phyloP scores from a whole-genome alignment of 64 coral and sea anemone species.

The Trachythela sp. region DNA sequence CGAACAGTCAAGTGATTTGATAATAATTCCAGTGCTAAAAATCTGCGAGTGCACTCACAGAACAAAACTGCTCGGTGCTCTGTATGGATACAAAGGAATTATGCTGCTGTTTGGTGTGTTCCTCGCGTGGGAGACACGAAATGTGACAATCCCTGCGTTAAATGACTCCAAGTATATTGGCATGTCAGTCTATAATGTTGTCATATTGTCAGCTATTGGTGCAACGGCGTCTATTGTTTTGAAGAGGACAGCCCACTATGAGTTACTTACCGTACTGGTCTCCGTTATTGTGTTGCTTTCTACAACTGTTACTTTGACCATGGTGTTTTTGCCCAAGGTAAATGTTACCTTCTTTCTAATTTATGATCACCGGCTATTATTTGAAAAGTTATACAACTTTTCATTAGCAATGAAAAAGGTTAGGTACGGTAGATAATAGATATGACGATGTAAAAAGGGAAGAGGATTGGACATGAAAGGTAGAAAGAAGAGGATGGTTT shows the following conservation, averaged over 20 bases:
- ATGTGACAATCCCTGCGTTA: neutral
- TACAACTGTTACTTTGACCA: neutral
- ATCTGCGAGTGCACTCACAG: neutral
- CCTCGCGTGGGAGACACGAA: slow-evolving; percentile 18
- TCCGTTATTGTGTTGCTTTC: neutral
- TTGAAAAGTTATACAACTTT: no score
- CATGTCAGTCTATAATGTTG: slow-evolving; percentile 3
- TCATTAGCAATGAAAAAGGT: no score
- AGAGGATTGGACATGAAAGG: no score
- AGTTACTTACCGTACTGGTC: neutral
- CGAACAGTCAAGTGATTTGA: neutral
- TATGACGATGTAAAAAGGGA: no score
- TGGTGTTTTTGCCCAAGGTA: neutral
- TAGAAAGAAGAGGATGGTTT: no score
- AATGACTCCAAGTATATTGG: slow-evolving; percentile 21
- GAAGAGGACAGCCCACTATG: neutral
- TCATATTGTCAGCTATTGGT: slow-evolving; percentile 7
- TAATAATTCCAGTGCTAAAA: neutral
- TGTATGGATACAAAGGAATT: neutral
- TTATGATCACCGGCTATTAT: no score
- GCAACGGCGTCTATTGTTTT: neutral
- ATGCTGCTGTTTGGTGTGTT: slow-evolving; percentile 10
- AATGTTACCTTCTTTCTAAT: neutral
- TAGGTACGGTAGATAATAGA: no score
- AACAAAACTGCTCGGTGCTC: neutral